Base-by-base conservation (phyloP, 2,888 invertebrate genomes). In the Drosophila nr. perissopoda region DNA sequence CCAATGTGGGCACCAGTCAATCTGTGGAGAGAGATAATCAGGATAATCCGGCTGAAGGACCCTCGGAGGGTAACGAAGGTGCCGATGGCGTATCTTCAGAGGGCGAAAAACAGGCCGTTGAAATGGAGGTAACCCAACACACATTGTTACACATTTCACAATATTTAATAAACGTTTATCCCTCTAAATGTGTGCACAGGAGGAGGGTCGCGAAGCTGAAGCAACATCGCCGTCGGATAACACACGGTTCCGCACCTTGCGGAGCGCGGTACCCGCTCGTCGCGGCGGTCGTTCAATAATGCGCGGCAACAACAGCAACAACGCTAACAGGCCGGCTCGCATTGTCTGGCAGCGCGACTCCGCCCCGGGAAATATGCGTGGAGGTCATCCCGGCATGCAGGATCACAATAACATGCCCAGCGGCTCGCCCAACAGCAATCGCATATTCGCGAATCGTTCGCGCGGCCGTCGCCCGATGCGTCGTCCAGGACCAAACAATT, bases 141-240 rank as follows among this genome's bases (percentile, higher is more conserved):
- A 5, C 2, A 31, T 2, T 16, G 11, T n/a, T 18, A 18, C n/a
- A 1, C 21, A 21, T 13, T 34, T 13, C 5, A 21, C 8, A 29
- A n/a, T 27, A 7, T 31, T 40, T 2, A 21, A 27, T 13, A 33
- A 53, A 18, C 53, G 11, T 21, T 51, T 56, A 25, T 25, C 4
- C 11, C 21, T 29, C 53, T 27, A 33, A 27, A 29, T 40, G 29
- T 29, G 31, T 18, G 31, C 40, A 91, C 93, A 94, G 92, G 96
- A 97, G 91, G 97, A 97, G 91, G 97, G 96, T 4, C 95, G 97
- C 59, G 97, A 97, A 93, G 97, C 97, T 2, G 97, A 97, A 92
- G 97, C 97, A 2, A 95, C 93, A n/a, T 94, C 94, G 1, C 95
- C 95, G 4, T 95, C 95, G 27, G 94, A 94, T 56, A 95, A 95